Evolutionary conservation across 64 coral and sea anemone genomes (phyloP), one percentile per base, ranked within the genome.

Genomic region (Actinia tenebrosa): DNA sequence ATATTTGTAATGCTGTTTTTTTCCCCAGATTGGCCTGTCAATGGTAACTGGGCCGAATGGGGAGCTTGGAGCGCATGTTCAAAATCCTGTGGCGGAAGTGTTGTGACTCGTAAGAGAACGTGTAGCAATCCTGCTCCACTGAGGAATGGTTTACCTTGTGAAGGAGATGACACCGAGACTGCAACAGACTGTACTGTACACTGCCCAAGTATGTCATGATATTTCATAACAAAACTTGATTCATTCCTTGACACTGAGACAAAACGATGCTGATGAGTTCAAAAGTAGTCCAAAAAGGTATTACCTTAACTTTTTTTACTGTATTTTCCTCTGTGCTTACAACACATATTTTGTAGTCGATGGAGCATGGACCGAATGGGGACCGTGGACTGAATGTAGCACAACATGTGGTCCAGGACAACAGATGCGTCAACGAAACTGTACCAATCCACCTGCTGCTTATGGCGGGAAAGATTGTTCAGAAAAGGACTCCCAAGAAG

Each of bases 61-160:
- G 62, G 87, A 3, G 54, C 30, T 9, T 93, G 91, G 91, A 86
- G 82, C 46, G 13, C 87, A 62, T 93, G 91, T 53, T 77, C 68
- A 0, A 85, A 93, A 45, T 86, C 71, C 16, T 93, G 91, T 78
- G 88, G 77, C 44, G 68, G 88, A 46, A 83, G 81, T 62, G 53
- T 86, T 10, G 77, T 87, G 16, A 86, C 87, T 26, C 88, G 91
- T 61, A 80, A 18, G 18, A 79, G 91, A 53, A 26, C 75, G 27
- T 93, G 91, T 47, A 89, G 69, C 69, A 78, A 84, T 56, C 91
- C 91, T n/a, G 44, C 71, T 63, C 87, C 91, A 13, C n/a, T 71
- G 14, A 60, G 84, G 14, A 83, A 87, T 4, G 91, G 91, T 53
- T 50, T 64, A 23, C 37, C 80, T 56, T 93, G 91, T 44, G 72